Evolutionary conservation across 2,888 invertebrate species (phyloP), one percentile per base, ranked within the genome.

Genomic region (Megastigmus dorsalis): DNA sequence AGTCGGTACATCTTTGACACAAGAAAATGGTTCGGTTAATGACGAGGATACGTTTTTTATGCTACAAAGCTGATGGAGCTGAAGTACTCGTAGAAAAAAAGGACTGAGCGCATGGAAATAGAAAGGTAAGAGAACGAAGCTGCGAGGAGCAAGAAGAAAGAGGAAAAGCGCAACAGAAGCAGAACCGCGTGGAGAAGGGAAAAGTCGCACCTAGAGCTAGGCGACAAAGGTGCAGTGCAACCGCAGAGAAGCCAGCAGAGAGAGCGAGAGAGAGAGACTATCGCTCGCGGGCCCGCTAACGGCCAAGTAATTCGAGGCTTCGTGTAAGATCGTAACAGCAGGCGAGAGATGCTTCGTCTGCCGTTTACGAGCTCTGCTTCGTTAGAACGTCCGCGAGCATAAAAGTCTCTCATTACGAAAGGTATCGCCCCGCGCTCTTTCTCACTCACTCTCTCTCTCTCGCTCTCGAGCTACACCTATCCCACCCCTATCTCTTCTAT

Each of bases 331-430:
- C 80, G 79, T 83, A 82, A 81, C 78, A 57, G 59, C 78, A 57
- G 59, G 62, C 76, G 23, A 10, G 38, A 15, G 71, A 77, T 74
- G 78, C 74, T 74, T 75, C 66, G 78, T 78, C 71, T 76, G 79
- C n/a, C 80, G 78, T 82, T 83, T 82, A 82, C 78, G 81, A 83
- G 80, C 70, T 80, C 76, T 76, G 79, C 70, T 82, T 84, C 82
- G 81, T 84, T 82, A 83, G 75, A 78, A 80, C 77, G 78, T 80
- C 77, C 74, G 75, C 77, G 74, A 75, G 79, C 81, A 82, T 83
- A 83, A 83, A 84, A 83, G 80, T 82, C 80, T 80, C 81, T 84
- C 82, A 84, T 84, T 84, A 83, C 79, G 75, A 77, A 79, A 66
- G 81, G 80, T 80, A 79, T 81, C 77, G 71, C 70, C 67, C 63